A percentile compares a stretch with the other conserved stretches of the same genome.
Evolutionary conservation across 2,113 vertebrate genomes (phyloP).

Genomic region (Antennarius striatus): DNA sequence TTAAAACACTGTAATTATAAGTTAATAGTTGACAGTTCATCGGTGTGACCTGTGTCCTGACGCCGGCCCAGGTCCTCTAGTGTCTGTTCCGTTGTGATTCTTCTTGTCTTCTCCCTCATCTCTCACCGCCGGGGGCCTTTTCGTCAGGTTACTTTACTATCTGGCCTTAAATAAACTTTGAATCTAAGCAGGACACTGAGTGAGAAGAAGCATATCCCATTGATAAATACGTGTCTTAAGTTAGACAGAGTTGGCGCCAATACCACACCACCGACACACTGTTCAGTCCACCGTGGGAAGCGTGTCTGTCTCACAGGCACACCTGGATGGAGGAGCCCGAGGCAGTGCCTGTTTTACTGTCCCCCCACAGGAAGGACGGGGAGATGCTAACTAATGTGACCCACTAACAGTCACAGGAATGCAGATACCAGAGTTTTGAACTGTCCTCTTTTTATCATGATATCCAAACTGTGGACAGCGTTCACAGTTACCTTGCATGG

Average conservation of each 20-base stretch:
- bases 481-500: neutral
- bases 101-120: too few species aligned
- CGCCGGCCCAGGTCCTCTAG: neutral
- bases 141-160: too few species aligned
- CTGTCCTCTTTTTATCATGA: conserved; percentile 1
- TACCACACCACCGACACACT: too few species aligned
- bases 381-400: conserved; percentile 40
- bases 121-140: too few species aligned
- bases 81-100: neutral
- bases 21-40: neutral
- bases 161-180: too few species aligned
- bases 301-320: conserved; percentile 7
- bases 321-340: conserved; percentile 41
- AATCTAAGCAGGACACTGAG: neutral
- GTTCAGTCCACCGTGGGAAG: conserved; percentile 6
- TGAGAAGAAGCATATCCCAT: conserved; percentile 1
- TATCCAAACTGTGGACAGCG: conserved; percentile 7
- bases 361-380: conserved; percentile 12
- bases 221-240: too few species aligned
- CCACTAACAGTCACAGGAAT: conserved; percentile 35
- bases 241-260: too few species aligned
- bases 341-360: conserved; percentile 9
- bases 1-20: neutral
- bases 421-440: conserved; percentile 28
- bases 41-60: neutral